Percentiles rank a stretch among this genome's conserved stretches.
phyloP scores from a whole-genome alignment of 2,113 vertebrate genomes.

The Chloropsis hardwickii region DNA sequence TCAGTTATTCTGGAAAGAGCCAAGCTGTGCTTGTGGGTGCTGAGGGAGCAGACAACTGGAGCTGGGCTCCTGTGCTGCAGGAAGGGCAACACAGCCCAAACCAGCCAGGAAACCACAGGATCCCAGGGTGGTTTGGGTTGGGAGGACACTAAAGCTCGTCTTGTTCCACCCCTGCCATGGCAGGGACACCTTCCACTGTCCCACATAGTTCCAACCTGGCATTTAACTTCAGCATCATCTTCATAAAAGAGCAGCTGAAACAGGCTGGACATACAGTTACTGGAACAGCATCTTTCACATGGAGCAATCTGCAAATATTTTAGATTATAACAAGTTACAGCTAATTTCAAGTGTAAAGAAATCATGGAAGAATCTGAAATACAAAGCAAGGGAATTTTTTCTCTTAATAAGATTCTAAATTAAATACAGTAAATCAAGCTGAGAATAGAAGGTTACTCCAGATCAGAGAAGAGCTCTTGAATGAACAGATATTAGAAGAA shows the following conservation, averaged over 20 bases:
- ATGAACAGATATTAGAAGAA: background rate
- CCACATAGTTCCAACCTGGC: background rate
- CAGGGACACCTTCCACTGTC: background rate
- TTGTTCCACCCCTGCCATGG: rapidly evolving
- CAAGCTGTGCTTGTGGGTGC: background rate
- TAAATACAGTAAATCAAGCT: background rate
- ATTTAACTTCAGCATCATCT: background rate
- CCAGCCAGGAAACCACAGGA: background rate
- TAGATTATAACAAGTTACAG: background rate
- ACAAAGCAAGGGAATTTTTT: background rate
- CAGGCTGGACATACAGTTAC: background rate
- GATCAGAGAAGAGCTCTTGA: background rate
- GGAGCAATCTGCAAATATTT: background rate
- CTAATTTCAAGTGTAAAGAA: background rate
- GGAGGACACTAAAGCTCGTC: background rate
- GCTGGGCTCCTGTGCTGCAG: background rate
- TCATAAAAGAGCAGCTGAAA: background rate
- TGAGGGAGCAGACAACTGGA: background rate
- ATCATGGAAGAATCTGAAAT: background rate
- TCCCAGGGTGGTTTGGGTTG: rapidly evolving
- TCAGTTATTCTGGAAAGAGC: background rate
- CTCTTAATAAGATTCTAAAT: background rate
- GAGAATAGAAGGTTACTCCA: background rate
- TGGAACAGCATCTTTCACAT: background rate
- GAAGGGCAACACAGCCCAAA: background rate